These are phyloP conservation scores for Sarcophaga bullata DNA, from an alignment of 1,140 invertebrate genomes.

Conservation along the genomic window DNA sequence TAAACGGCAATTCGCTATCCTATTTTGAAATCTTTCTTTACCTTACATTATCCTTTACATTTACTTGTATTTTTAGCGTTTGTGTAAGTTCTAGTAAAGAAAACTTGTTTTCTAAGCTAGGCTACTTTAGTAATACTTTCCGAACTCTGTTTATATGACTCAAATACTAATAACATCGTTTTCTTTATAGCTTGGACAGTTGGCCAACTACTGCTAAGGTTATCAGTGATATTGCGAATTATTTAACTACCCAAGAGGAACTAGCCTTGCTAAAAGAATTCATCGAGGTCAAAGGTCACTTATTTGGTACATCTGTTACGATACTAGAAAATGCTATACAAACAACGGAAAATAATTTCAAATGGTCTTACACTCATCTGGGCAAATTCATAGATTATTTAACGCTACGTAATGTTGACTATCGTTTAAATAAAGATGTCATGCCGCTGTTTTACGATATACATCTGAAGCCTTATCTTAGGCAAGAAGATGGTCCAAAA, in stretches of 20 bases:
- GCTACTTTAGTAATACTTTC: constrained; percentile 36
- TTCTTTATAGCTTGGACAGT: constrained; percentile 54
- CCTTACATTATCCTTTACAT: no score
- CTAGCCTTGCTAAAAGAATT: constrained; percentile 53
- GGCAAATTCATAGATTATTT: constrained; percentile 44
- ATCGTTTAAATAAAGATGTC: constrained; percentile 50
- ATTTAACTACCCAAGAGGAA: constrained; percentile 66
- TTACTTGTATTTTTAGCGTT: no score
- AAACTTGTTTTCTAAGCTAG: constrained; percentile 44
- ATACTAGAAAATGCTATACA: constrained; percentile 44
- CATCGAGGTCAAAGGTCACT: constrained; percentile 33
- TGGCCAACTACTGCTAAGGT: constrained; percentile 61
- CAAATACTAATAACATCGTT: background rate
- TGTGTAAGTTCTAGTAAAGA: background rate
- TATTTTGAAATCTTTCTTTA: no score
- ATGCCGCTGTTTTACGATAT: constrained; percentile 74
- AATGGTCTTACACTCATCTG: constrained; percentile 50
- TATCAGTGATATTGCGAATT: constrained; percentile 63
- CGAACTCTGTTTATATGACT: background rate
- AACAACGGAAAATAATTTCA: constrained; percentile 48
- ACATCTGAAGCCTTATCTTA: constrained; percentile 69
- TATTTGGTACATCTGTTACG: constrained; percentile 48
- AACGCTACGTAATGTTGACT: constrained; percentile 39
- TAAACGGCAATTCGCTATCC: no score
- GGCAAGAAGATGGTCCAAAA: constrained; percentile 64